A percentile compares a stretch with the other conserved stretches of the same genome.
Conservation (phyloP, 2,113 vertebrate genomes). For the Garra rufa region DNA sequence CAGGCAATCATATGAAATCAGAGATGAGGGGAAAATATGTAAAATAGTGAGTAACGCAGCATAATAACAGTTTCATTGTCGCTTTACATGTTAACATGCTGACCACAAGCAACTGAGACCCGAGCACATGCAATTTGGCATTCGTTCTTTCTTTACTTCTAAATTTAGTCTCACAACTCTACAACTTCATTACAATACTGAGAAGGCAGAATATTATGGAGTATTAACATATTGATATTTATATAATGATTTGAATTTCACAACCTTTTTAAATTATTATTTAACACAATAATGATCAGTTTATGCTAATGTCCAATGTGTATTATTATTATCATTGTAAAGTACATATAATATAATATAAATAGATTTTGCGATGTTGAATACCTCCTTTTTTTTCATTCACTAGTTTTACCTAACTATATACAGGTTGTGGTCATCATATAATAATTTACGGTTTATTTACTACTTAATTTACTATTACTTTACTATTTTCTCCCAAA, state of each 20-base stretch:
- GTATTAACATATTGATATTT: not conserved
- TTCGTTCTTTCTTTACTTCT: not conserved
- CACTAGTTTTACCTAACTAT: not conserved
- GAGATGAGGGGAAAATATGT: conserved; percentile 45
- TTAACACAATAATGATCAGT: not conserved
- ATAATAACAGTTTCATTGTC: conserved; percentile 31
- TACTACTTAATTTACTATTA: too few relatives aligned
- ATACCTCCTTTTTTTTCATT: not conserved
- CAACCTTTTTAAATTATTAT: not conserved
- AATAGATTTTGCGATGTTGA: not conserved
- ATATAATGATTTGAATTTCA: not conserved
- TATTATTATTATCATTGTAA: not conserved
- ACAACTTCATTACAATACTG: not conserved
- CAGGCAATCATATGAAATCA: conserved; percentile 40
- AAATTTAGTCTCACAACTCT: not conserved
- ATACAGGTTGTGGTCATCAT: not conserved
- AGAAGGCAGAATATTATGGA: not conserved
- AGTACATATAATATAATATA: too few relatives aligned
- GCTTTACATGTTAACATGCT: conserved; percentile 26
- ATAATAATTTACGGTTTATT: not conserved
- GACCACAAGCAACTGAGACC: conserved; percentile 38
- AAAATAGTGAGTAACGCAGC: conserved; percentile 16
- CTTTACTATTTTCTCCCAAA: too few relatives aligned
- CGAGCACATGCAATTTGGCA: not conserved
- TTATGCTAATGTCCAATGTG: not conserved